Conservation (phyloP, 2,113 vertebrate genomes). For the Todiramphus chloris region DNA sequence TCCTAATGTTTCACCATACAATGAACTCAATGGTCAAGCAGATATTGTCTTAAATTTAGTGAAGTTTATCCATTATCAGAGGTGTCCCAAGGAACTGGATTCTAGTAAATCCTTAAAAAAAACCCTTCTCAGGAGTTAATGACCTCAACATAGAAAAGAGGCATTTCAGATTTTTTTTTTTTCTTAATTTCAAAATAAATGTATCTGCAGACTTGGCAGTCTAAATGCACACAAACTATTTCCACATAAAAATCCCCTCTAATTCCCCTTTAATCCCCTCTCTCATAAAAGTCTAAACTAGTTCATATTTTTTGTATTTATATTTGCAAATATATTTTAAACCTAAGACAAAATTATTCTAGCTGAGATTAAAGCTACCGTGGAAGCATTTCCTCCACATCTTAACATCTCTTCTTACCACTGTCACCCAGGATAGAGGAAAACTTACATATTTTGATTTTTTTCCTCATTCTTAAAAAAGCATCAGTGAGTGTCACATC, state of each 20-base stretch:
- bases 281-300: accelerated
- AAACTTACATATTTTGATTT: background rate
- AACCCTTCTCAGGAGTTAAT: background rate
- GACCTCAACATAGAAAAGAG: background rate
- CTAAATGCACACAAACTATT: background rate
- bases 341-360: background rate
- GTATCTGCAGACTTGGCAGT: background rate
- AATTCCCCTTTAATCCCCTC: background rate
- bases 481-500: background rate
- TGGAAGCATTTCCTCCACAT: background rate
- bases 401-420: background rate
- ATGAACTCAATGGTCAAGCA: background rate
- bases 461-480: background rate
- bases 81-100: background rate
- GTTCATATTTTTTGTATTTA: background rate
- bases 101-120: background rate
- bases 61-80: background rate
- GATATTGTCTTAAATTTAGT: background rate
- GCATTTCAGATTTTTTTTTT: background rate
- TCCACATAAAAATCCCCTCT: no score
- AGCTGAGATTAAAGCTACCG: background rate
- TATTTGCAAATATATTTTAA: background rate
- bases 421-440: background rate
- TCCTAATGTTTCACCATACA: background rate
- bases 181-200: no score